A percentile compares a stretch with the other conserved stretches of the same genome.
These are phyloP conservation scores for Diadema setosum DNA, from an alignment of 35 echinoderm and acorn worm genomes.

Conservation along the genomic window DNA sequence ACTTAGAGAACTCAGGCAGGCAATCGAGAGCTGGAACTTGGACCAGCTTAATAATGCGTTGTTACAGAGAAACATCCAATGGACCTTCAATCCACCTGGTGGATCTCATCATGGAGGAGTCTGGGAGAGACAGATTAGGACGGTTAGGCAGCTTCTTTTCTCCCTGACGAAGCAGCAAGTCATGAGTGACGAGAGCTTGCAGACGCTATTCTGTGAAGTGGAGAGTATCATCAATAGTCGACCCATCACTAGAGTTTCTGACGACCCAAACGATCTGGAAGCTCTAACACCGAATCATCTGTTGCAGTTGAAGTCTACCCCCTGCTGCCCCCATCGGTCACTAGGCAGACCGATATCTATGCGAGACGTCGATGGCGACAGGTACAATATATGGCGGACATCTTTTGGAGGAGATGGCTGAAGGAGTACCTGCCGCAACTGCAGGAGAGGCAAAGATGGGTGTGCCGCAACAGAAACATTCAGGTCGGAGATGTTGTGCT, in stretches of 20 bases:
- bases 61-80: conserved; percentile 19
- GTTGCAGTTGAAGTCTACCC: no score
- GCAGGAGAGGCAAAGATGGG: no score
- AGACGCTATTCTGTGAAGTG: conserved; percentile 51
- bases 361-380: conserved; percentile 54
- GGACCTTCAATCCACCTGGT: conserved; percentile 66
- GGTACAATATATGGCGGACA: conserved; percentile 63
- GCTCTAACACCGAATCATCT: no score
- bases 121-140: conserved; percentile 68
- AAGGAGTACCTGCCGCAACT: no score
- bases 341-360: no score
- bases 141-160: conserved; percentile 10
- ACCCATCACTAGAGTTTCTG: conserved; percentile 42
- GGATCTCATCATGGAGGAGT: conserved; percentile 62
- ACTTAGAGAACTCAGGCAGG: no score
- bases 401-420: conserved; percentile 72
- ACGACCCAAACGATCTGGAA: conserved; percentile 48
- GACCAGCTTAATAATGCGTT: neutral
- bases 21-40: conserved; percentile 1
- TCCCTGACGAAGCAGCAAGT: conserved; percentile 39
- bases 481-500: no score
- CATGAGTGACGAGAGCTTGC: conserved; percentile 53
- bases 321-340: no score
- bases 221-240: conserved; percentile 58
- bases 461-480: no score